Evolutionary conservation across 2,797 vertebrate species (phyloP).

Genomic region (Fistularia commersonii): DNA sequence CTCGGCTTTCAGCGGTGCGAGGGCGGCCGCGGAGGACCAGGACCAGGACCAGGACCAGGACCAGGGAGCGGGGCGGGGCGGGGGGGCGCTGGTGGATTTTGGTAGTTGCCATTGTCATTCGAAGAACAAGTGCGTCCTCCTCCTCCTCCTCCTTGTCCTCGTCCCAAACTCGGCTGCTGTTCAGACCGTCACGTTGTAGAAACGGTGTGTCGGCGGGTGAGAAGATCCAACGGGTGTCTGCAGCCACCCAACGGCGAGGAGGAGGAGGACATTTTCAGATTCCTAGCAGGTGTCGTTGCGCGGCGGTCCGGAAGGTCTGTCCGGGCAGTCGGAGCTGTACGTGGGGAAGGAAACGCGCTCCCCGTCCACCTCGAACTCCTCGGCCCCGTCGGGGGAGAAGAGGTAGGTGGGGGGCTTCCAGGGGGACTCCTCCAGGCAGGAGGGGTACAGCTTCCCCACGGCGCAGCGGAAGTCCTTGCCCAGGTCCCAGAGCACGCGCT

Average conservation of each 20-base stretch:
- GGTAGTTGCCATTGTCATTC: slow-evolving; percentile 65
- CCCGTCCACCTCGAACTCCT: slow-evolving; percentile 92
- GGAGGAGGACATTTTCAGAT: no score
- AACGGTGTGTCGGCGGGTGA: slow-evolving; percentile 67
- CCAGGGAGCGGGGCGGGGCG: slow-evolving; percentile 15
- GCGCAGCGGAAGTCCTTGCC: slow-evolving; percentile 95
- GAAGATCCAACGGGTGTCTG: slow-evolving; percentile 62
- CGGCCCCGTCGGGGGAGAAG: slow-evolving; percentile 89
- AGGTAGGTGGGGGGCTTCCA: slow-evolving; percentile 97
- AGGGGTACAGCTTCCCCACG: slow-evolving; percentile 96
- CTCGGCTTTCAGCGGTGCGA: no score
- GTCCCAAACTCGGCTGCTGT: slow-evolving; percentile 43
- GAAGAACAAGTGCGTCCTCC: slow-evolving; percentile 70
- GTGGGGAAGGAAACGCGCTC: slow-evolving; percentile 91
- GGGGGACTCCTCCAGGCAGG: slow-evolving; percentile 93
- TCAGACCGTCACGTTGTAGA: slow-evolving; percentile 76
- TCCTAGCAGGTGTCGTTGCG: no score
- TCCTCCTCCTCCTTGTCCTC: slow-evolving; percentile 24
- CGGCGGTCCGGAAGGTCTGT: no score
- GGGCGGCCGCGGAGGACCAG: no score
- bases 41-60: no score
- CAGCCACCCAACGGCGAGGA: no score
- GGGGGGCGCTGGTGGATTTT: slow-evolving; percentile 36
- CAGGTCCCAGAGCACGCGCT: slow-evolving; percentile 95
- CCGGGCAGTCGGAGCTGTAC: slow-evolving; percentile 83